Evolutionary conservation across 2,888 invertebrate genomes (phyloP), one percentile per base, ranked within the genome.

Genomic region (Minunthozetes semirufus): DNA sequence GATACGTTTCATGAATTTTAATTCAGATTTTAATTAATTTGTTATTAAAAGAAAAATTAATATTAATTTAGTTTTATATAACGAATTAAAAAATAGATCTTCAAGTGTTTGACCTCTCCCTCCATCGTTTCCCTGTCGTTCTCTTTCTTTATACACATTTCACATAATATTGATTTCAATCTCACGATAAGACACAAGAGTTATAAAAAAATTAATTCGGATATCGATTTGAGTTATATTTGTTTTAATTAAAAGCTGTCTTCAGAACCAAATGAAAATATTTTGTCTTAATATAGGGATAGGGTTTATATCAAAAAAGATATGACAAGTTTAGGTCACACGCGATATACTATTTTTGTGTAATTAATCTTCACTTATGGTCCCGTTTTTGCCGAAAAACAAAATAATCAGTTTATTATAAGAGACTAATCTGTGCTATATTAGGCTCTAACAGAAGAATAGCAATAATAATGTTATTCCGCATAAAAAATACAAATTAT

Each of bases 321-420:
- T 56, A 19, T 56, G 56, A 56, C 56, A 56, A 19, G 56, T 56
- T 56, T 56, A 56, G 56, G 56, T 56, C 56, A 22, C 56, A 56
- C 56, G 56, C 56, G 56, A 56, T 56, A 56, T 56, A 56, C 48
- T 56, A 56, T 56, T 56, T 56, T 17, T 56, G n/a, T 56, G 48
- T 17, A 48, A 48, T 48, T 48, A 48, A 48, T 48, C 48, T 48
- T 48, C 48, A 48, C 48, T 48, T 48, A 48, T 48, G 6, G 48
- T 48, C 13, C 48, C 48, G 13, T 48, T 48, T 48, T 3, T 48
- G 48, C n/a, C 3, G 2, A 48, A 48, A 48, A 48, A 48, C n/a
- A 17, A 17, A 48, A 48, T 17, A 6, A 6, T 13, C n/a, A 33
- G 33, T 48, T 48, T 48, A 48, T 17, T 48, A 48, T 48, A 48